Evolutionary conservation across 1,140 invertebrate species (phyloP).

Genomic region (Drosophila seguyi): DNA sequence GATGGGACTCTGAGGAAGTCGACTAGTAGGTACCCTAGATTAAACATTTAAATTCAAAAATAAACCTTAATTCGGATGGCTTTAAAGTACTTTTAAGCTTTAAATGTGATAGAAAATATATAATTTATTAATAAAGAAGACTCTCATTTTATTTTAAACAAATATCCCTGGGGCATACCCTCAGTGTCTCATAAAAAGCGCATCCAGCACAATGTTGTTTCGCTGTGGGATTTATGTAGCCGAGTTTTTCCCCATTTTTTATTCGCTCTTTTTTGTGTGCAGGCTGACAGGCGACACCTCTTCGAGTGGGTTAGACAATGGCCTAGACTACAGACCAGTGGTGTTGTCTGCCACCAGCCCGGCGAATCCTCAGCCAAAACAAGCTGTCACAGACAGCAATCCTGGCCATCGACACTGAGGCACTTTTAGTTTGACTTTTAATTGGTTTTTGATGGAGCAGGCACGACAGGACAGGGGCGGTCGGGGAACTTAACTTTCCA

Average conservation of each 20-base stretch:
- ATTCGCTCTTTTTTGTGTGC: slow-evolving; percentile 3
- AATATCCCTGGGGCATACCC: neutral
- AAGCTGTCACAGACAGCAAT: slow-evolving; percentile 40
- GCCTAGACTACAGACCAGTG: slow-evolving; percentile 4
- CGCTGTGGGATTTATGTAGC: slow-evolving; percentile 20
- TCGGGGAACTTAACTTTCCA: slow-evolving; percentile 25
- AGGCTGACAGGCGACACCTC: slow-evolving; percentile 40
- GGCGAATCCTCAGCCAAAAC: slow-evolving; percentile 39
- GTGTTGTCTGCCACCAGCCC: neutral
- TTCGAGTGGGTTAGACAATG: slow-evolving; percentile 50
- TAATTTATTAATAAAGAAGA: neutral
- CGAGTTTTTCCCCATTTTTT: slow-evolving; percentile 11
- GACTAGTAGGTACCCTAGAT: neutral
- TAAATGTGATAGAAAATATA: neutral
- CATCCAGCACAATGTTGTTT: slow-evolving; percentile 29
- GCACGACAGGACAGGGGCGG: neutral
- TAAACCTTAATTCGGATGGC: too few species aligned
- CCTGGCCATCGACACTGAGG: slow-evolving; percentile 45
- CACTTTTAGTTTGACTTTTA: slow-evolving; percentile 53
- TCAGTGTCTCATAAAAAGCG: slow-evolving; percentile 18
- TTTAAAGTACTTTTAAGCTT: neutral
- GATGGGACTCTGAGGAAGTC: slow-evolving; percentile 10
- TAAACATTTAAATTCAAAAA: neutral
- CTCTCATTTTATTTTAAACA: neutral
- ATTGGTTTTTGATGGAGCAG: slow-evolving; percentile 47